Evolutionary conservation across 2,797 vertebrate species (phyloP).

Genomic region (Heliangelus exortis): DNA sequence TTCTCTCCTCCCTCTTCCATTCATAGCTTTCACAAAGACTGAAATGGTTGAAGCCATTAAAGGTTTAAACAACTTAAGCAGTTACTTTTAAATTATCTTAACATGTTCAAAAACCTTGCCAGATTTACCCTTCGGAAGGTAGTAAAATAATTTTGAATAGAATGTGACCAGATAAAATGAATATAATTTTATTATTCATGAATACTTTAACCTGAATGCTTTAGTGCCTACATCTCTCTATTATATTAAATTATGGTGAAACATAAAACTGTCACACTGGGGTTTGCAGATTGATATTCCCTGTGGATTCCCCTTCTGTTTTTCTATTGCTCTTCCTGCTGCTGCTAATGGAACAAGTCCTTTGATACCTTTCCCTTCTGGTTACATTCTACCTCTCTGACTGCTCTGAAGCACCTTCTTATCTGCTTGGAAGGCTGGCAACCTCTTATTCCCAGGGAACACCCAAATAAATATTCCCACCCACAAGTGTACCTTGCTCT

Average conservation of each 20-base stretch:
- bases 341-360: slow-evolving; percentile 37
- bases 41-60: slow-evolving; percentile 34
- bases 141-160: slow-evolving; percentile 72
- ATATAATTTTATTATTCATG: slow-evolving; percentile 72
- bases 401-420: background rate
- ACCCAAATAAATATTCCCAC: background rate
- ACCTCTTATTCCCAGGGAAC: background rate
- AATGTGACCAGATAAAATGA: slow-evolving; percentile 63
- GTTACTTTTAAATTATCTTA: slow-evolving; percentile 58
- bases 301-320: slow-evolving; percentile 35
- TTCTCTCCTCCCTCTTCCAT: background rate
- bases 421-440: background rate
- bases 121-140: slow-evolving; percentile 58
- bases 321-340: slow-evolving; percentile 31
- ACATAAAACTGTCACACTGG: slow-evolving; percentile 62
- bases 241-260: slow-evolving; percentile 65
- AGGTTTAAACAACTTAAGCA: slow-evolving; percentile 54
- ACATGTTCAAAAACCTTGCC: slow-evolving; percentile 29
- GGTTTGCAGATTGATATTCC: slow-evolving; percentile 40
- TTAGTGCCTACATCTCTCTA: slow-evolving; percentile 55
- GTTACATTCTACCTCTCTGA: background rate
- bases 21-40: background rate
- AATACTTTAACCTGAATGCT: slow-evolving; percentile 66
- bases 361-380: slow-evolving; percentile 28
- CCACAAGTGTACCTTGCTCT: background rate